A percentile compares a stretch with the other conserved stretches of the same genome.
Conservation (phyloP, 2,888 invertebrate genomes). For the Spilosoma lubricipeda region DNA sequence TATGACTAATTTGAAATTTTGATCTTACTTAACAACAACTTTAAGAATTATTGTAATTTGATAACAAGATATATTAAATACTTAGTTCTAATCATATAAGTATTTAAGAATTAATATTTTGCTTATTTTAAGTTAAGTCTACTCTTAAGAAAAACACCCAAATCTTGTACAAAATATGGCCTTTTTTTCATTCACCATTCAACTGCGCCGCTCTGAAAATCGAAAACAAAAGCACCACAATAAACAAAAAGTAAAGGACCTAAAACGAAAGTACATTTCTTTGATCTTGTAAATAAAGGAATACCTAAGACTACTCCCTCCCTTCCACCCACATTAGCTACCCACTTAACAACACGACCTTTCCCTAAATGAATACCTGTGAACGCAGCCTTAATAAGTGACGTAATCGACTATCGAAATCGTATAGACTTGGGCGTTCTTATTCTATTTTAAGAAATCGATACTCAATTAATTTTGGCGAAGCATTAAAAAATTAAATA, state of each 20-base stretch:
- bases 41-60: no score
- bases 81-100: no score
- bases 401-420: slow-evolving; percentile 20
- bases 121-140: no score
- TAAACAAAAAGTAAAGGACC: background rate
- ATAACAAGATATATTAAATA: no score
- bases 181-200: background rate
- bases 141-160: no score
- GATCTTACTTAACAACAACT: no score
- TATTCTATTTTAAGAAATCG: slow-evolving; percentile 14
- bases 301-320: background rate
- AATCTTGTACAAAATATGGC: no score
- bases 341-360: slow-evolving; percentile 10
- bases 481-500: background rate
- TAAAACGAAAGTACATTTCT: background rate
- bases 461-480: background rate
- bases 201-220: background rate
- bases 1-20: no score
- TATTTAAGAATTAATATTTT: no score
- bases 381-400: slow-evolving; percentile 16
- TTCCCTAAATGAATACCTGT: slow-evolving; percentile 12
- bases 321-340: background rate
- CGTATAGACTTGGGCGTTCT: slow-evolving; percentile 5
- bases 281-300: background rate
- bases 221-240: background rate